Percentiles rank a stretch among this genome's conserved stretches.
Conservation (phyloP, 2,888 invertebrate species). For the Miltochrista miniata region DNA sequence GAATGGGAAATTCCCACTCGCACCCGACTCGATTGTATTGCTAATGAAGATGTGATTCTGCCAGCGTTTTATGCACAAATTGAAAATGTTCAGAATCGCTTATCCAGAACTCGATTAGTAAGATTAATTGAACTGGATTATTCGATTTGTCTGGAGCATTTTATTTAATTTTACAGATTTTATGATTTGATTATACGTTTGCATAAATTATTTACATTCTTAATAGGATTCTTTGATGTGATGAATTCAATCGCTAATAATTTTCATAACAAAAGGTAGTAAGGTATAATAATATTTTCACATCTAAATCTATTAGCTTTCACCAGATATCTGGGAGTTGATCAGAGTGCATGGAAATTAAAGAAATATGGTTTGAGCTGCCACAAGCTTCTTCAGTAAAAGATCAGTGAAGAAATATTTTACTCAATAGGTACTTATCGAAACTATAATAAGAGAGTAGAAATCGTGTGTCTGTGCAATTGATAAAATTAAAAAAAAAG, state of each 20-base stretch:
- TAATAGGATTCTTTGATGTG: conserved; percentile 11
- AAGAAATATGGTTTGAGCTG: too few species aligned
- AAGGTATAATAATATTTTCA: too few species aligned
- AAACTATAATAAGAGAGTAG: too few species aligned
- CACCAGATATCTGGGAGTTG: too few species aligned
- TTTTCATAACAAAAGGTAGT: not conserved
- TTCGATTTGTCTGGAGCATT: conserved; percentile 36
- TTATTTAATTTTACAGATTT: conserved; percentile 33
- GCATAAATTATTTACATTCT: conserved; percentile 21
- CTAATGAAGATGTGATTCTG: conserved; percentile 64
- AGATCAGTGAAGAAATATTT: too few species aligned
- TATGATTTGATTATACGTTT: conserved; percentile 23
- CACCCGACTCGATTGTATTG: conserved; percentile 59
- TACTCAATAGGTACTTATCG: too few species aligned
- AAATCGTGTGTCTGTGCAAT: too few species aligned
- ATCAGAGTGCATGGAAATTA: too few species aligned
- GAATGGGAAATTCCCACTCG: conserved; percentile 56
- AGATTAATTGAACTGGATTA: conserved; percentile 48
- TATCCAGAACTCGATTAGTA: conserved; percentile 39
- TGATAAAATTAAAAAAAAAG: too few species aligned
- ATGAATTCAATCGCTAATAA: conserved; percentile 4
- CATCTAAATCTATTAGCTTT: too few species aligned
- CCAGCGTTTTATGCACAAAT: conserved; percentile 57
- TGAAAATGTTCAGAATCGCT: conserved; percentile 56
- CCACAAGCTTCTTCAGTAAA: too few species aligned